These are phyloP conservation scores for Blennius ocellaris DNA, from an alignment of 2,113 vertebrate genomes.

Conservation along the genomic window DNA sequence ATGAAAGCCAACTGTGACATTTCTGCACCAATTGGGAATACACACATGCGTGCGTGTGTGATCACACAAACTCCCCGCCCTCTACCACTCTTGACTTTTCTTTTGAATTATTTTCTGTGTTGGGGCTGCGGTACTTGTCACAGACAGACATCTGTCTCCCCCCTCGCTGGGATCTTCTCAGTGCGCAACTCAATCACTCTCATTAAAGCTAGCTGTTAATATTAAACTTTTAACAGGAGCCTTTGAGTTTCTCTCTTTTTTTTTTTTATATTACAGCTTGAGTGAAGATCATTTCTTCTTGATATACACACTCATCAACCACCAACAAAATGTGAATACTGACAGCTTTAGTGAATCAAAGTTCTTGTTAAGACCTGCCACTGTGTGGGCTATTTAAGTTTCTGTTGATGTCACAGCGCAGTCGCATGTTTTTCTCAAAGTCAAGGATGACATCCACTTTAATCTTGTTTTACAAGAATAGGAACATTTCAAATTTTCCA, in stretches of 20 bases:
- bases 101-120: constrained; percentile 48
- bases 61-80: constrained; percentile 25
- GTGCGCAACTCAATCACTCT: constrained; percentile 1
- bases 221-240: background rate
- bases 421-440: too few relatives aligned
- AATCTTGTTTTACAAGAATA: too few relatives aligned
- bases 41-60: constrained; percentile 23
- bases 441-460: too few relatives aligned
- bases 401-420: too few relatives aligned
- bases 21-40: constrained; percentile 12
- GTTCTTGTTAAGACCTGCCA: too few relatives aligned
- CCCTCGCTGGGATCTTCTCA: background rate
- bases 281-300: too few relatives aligned
- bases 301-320: too few relatives aligned
- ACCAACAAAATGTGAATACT: too few relatives aligned
- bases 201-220: constrained; percentile 13
- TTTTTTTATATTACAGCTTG: background rate
- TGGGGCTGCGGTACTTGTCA: constrained; percentile 15
- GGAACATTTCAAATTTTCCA: too few relatives aligned
- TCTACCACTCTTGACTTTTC: constrained; percentile 5
- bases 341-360: too few relatives aligned
- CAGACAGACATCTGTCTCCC: background rate
- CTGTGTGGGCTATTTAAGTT: too few relatives aligned
- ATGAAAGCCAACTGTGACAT: constrained; percentile 48
- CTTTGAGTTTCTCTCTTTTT: background rate